A percentile compares a stretch with the other conserved stretches of the same genome.
These are phyloP conservation scores for Hestina assimilis DNA, from an alignment of 1,140 invertebrate genomes.

Conservation along the genomic window DNA sequence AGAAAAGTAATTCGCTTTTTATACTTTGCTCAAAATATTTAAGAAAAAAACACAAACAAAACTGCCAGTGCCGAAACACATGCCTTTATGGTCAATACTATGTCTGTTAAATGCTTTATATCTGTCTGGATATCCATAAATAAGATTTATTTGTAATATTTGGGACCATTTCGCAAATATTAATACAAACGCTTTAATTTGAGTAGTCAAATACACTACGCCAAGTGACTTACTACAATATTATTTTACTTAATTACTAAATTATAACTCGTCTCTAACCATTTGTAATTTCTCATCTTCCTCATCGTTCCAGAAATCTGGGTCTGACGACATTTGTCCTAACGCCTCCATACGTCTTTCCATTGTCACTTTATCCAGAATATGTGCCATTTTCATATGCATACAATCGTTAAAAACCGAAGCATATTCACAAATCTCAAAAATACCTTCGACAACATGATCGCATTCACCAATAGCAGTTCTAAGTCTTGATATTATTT, in stretches of 20 bases:
- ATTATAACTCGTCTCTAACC: constrained; percentile 62
- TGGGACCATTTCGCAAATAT: too few relatives aligned
- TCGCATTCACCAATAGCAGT: constrained; percentile 51
- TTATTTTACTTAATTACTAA: neutral
- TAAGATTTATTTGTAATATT: too few relatives aligned
- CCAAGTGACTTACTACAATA: too few relatives aligned
- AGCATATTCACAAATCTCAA: constrained; percentile 69
- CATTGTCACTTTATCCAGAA: constrained; percentile 64
- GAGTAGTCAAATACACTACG: too few relatives aligned
- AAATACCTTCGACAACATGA: constrained; percentile 48
- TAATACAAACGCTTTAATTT: too few relatives aligned
- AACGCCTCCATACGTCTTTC: constrained; percentile 64
- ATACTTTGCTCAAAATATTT: too few relatives aligned
- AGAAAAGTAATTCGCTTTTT: too few relatives aligned
- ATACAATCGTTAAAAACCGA: constrained; percentile 71
- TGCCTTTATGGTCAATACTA: too few relatives aligned
- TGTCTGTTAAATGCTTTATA: too few relatives aligned
- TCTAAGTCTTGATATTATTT: constrained; percentile 53
- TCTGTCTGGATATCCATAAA: too few relatives aligned
- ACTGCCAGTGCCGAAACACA: too few relatives aligned
- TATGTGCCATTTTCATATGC: constrained; percentile 73
- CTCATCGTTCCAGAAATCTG: constrained; percentile 58
- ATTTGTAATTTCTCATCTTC: constrained; percentile 64
- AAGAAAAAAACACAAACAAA: too few relatives aligned
- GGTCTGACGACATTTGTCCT: constrained; percentile 56